Base-by-base conservation (phyloP, 2,797 vertebrate species). In the Falco berigora region DNA sequence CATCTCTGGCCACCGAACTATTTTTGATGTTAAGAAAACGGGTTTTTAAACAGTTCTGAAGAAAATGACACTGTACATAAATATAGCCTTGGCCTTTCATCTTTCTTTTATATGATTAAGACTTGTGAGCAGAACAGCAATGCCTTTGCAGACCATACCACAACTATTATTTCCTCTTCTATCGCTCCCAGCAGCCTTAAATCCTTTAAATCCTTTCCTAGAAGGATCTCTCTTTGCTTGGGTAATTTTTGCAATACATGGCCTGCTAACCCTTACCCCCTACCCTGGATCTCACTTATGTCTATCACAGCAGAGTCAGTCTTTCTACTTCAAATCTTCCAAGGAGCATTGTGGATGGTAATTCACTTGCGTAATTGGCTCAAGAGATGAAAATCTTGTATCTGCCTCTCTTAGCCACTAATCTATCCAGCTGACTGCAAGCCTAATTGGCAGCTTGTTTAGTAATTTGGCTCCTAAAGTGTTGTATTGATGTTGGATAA, bases 391-490 rank as follows among this genome's bases (percentile, higher is more conserved):
- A 98, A 98, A 98, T 98, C 98, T 98, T 98, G 97, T 98, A 98
- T 96, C 96, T 95, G 98, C 96, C 97, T 98, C 97, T 98, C 97
- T 97, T 97, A 97, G 98, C 94, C 95, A 97, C 98, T 98, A 98
- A 98, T 98, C 98, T 98, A 98, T 98, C 98, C 98, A 98, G 98
- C 98, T 98, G 98, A 98, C 98, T 98, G 97, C 97, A 97, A 97
- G 98, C 98, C 98, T 98, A 98, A 98, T 98, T 98, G 98, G 98
- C 98, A 98, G 97, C 98, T 98, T 98, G 98, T 98, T 98, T 98
- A 98, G 98, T 97, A 98, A 98, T 98, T 98, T 99, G 98, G 98
- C 98, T 98, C 97, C 97, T 98, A 97, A 98, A 98, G 97, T 98
- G 98, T 97, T 98, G 97, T 98, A 98, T 98, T 98, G 98, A 98